Evolutionary conservation across 2,797 vertebrate genomes (phyloP), one percentile per base, ranked within the genome.

Genomic region (Sebastolobus altivelis): DNA sequence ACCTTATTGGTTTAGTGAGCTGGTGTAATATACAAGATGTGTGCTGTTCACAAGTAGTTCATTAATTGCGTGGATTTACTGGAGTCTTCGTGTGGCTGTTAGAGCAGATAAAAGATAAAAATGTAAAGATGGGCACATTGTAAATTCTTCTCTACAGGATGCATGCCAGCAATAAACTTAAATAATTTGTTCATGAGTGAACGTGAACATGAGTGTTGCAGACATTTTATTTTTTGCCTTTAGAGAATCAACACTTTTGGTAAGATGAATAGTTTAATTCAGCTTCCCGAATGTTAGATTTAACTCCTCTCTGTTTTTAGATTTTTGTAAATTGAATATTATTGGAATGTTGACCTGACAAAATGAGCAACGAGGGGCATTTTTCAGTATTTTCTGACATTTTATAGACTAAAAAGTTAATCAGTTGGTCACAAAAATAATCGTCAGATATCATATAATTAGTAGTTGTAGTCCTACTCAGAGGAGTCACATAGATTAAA

Each of bases 1-100:
- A 74, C 40, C 72, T 82, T 72, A 87, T 81, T 83, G 81, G 78
- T 83, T 73, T 81, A 59, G 68, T 55, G 61, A 82, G 75, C 67
- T 74, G 75, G 56, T 65, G 46, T 80, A 61, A 84, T 74, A 78
- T 86, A 84, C 46, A 59, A 25, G 72, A 77, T 29, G 67, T 70
- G 68, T 27, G 40, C 78, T 37, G 38, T 25, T 66, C 66, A 63
- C 40, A 71, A 33, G 72, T 49, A 67, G 35, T 40, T 72, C 62
- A 16, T 79, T 77, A 85, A 79, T 82, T 75, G 69, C 14, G 4
- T 9, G 65, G 35, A 49, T 73, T 73, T 75, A 65, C 40, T 75
- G 46, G 49, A 65, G 49, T 54, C 29, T 68, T 9, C 10, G 1
- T 6, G 46, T 79, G 37, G 49, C 54, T 38, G 31, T 22, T 67